These are phyloP conservation scores for Therioaphis trifolii DNA, from an alignment of 2,888 invertebrate species.

Conservation along the genomic window DNA sequence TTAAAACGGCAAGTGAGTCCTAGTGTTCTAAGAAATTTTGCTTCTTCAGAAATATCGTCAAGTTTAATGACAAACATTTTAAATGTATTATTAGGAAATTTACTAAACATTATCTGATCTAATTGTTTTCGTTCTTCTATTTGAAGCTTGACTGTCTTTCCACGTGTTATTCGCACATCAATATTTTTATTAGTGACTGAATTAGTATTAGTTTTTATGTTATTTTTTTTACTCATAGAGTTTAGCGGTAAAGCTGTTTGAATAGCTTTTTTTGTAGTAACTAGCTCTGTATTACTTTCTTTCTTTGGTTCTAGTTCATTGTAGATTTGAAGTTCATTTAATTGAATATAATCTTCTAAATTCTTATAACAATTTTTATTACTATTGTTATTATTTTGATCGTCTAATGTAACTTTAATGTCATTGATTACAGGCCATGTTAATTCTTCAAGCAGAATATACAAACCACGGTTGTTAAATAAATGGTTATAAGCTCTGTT, in stretches of 20 bases:
- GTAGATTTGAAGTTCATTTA: slow-evolving; percentile 47
- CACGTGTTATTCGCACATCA: slow-evolving; percentile 38
- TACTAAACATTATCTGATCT: slow-evolving; percentile 49
- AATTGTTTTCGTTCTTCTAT: slow-evolving; percentile 49
- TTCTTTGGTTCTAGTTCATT: slow-evolving; percentile 32
- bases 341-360: slow-evolving; percentile 54
- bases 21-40: slow-evolving; percentile 38
- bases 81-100: slow-evolving; percentile 36
- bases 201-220: neutral
- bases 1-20: slow-evolving; percentile 48
- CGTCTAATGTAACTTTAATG: neutral
- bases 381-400: slow-evolving; percentile 1
- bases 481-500: neutral
- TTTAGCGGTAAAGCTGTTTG: neutral
- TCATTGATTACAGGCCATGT: neutral
- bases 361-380: slow-evolving; percentile 58
- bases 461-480: neutral
- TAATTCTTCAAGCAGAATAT: slow-evolving; percentile 9
- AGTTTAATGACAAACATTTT: slow-evolving; percentile 46
- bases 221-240: neutral
- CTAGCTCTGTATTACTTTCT: neutral
- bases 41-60: slow-evolving; percentile 39
- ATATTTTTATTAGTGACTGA: neutral
- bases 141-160: slow-evolving; percentile 29
- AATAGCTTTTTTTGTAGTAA: neutral